These are phyloP conservation scores for Eupelmus urozonus DNA, from an alignment of 2,888 invertebrate genomes.

Conservation along the genomic window DNA sequence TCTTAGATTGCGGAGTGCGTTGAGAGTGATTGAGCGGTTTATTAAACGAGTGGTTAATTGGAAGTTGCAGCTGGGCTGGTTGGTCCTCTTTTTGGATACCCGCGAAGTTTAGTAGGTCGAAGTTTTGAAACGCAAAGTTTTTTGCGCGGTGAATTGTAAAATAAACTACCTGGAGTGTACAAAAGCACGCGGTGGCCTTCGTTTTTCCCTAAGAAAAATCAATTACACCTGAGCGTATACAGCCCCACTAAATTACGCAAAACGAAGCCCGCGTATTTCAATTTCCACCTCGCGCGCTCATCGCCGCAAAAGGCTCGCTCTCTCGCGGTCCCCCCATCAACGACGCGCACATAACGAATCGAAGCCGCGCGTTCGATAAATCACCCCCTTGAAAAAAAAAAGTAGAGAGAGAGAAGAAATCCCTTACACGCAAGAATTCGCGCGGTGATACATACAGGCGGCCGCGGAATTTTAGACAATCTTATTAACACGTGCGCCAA, in stretches of 20 bases:
- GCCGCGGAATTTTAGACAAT: slow-evolving; percentile 36
- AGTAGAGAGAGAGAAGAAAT: not conserved
- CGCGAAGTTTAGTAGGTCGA: too few relatives aligned
- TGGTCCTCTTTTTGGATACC: not conserved
- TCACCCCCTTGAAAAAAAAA: not conserved
- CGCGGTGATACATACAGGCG: too few relatives aligned
- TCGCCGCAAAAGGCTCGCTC: not conserved
- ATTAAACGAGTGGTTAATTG: not conserved
- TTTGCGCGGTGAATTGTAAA: too few relatives aligned
- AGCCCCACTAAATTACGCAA: too few relatives aligned
- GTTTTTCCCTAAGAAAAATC: too few relatives aligned
- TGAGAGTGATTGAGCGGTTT: slow-evolving; percentile 9
- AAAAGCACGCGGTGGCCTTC: too few relatives aligned
- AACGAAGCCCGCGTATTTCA: not conserved
- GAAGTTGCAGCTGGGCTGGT: too few relatives aligned
- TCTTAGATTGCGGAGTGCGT: not conserved
- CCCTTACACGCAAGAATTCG: not conserved
- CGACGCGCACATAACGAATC: not conserved
- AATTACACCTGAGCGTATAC: too few relatives aligned
- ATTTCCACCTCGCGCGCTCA: too few relatives aligned
- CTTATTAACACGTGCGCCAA: slow-evolving; percentile 27
- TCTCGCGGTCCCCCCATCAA: not conserved
- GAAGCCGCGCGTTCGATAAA: not conserved
- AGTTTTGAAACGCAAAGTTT: too few relatives aligned
- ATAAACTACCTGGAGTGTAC: too few relatives aligned